phyloP scores from a whole-genome alignment of 2,113 vertebrate genomes.

The Cynopterus brachyotis region DNA sequence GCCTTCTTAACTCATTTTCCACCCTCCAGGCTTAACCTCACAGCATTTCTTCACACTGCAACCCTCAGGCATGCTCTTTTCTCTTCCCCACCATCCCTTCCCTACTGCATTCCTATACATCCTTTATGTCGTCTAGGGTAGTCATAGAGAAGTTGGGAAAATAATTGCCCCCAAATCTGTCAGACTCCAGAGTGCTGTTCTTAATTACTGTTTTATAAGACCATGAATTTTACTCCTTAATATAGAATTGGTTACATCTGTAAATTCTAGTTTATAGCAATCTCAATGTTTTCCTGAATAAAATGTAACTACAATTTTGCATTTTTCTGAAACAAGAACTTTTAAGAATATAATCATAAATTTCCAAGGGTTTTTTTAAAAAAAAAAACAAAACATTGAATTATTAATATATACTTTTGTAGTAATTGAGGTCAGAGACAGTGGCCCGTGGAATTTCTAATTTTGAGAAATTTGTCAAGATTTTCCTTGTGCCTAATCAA shows the following conservation, averaged over 20 bases:
- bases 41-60: background rate
- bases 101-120: background rate
- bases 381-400: background rate
- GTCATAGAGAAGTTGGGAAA: background rate
- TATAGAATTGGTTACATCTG: background rate
- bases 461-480: background rate
- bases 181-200: background rate
- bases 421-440: conserved; percentile 1
- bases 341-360: conserved; percentile 29
- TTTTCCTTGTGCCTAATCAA: background rate
- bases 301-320: background rate
- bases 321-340: background rate
- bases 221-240: background rate
- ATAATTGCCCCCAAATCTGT: background rate
- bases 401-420: background rate
- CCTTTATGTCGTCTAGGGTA: too few species aligned
- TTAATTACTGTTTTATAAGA: background rate
- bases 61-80: background rate
- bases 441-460: background rate
- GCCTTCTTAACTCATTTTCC: background rate
- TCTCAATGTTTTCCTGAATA: conserved; percentile 27
- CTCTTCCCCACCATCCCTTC: background rate
- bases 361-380: background rate
- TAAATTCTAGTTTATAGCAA: background rate
- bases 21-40: background rate